A percentile compares a stretch with the other conserved stretches of the same genome.
Evolutionary conservation across 1,140 invertebrate genomes (phyloP).

Genomic region (Trichonephila clavata): DNA sequence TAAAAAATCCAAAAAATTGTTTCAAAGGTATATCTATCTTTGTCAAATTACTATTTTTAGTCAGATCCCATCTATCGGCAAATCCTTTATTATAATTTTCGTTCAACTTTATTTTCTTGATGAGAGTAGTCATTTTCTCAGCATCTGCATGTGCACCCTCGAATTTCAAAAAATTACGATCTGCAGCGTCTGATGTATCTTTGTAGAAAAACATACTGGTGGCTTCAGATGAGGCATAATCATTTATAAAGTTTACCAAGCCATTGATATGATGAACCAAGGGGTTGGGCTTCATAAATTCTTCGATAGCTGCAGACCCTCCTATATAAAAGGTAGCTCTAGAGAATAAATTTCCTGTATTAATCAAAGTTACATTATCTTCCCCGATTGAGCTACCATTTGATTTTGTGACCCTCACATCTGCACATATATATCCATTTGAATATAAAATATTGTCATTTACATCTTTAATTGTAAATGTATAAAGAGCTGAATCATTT

Average conservation of each 20-base stretch:
- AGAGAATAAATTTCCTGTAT: slow-evolving; percentile 33
- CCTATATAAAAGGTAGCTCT: slow-evolving; percentile 20
- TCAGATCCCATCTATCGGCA: neutral
- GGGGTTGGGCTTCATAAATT: neutral
- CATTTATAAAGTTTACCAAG: neutral
- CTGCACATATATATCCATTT: neutral
- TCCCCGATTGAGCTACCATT: neutral
- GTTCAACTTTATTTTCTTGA: neutral
- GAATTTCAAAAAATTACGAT: neutral
- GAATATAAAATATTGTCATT: neutral
- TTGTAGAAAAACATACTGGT: neutral
- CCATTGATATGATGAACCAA: slow-evolving; percentile 6
- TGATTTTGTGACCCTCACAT: neutral
- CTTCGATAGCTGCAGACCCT: neutral
- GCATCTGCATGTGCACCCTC: neutral
- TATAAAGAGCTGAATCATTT: neutral
- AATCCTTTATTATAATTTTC: neutral
- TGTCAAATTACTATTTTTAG: neutral
- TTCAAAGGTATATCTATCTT: slow-evolving; percentile 22
- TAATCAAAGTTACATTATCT: slow-evolving; percentile 11
- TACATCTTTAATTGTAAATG: slow-evolving; percentile 1
- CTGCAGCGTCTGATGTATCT: neutral
- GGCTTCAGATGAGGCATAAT: neutral
- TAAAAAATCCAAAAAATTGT: slow-evolving; percentile 18
- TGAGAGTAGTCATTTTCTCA: neutral